Conservation (phyloP, 2,888 invertebrate genomes). For the Leucophora obtusa region DNA sequence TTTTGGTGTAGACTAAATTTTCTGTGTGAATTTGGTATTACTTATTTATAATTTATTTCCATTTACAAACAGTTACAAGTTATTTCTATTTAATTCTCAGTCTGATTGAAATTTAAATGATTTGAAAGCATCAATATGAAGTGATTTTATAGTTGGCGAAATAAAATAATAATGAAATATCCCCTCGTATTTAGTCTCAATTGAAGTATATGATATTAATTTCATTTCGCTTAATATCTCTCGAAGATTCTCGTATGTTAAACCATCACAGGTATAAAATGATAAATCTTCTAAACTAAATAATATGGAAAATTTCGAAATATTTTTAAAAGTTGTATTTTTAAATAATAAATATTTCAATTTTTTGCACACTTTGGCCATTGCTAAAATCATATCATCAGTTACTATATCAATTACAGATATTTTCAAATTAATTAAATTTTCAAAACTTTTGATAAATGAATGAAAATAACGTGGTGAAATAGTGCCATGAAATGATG, state of each 20-base stretch:
- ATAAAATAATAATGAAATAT: conserved; percentile 45
- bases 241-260: conserved; percentile 37
- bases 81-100: conserved; percentile 14
- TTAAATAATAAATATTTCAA: conserved; percentile 15
- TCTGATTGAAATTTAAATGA: conserved; percentile 37
- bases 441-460: conserved; percentile 14
- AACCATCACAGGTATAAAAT: conserved; percentile 29
- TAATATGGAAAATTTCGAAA: conserved; percentile 3
- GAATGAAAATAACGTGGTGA: not conserved
- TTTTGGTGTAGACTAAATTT: no score
- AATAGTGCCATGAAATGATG: not conserved
- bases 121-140: conserved; percentile 53
- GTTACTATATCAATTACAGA: not conserved
- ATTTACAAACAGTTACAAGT: not conserved
- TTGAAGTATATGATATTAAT: conserved; percentile 27
- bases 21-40: no score
- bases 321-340: conserved; percentile 15
- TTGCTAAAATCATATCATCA: not conserved
- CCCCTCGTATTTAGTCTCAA: conserved; percentile 27
- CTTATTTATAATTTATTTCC: no score
- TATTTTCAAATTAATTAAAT: conserved; percentile 1
- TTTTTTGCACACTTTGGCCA: not conserved
- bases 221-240: conserved; percentile 20
- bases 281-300: conserved; percentile 13
- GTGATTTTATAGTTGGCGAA: conserved; percentile 65